These are phyloP conservation scores for Phragmatobia fuliginosa DNA, from an alignment of 2,888 invertebrate species.

Conservation along the genomic window DNA sequence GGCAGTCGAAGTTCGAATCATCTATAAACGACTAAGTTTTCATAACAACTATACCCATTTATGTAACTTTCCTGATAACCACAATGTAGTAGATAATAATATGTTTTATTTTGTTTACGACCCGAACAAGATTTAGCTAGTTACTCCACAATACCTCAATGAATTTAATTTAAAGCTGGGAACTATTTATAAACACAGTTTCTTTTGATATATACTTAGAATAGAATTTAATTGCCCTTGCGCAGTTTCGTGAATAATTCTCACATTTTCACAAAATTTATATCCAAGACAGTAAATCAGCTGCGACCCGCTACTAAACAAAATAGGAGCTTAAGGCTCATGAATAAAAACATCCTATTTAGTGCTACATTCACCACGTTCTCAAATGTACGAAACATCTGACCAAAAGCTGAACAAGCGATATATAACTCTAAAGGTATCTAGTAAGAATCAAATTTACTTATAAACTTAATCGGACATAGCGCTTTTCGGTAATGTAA, in stretches of 20 bases:
- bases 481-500: slow-evolving; percentile 72
- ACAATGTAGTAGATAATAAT: slow-evolving; percentile 21
- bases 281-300: slow-evolving; percentile 83
- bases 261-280: slow-evolving; percentile 79
- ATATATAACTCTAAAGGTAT: slow-evolving; percentile 66
- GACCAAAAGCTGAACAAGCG: slow-evolving; percentile 44
- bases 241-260: slow-evolving; percentile 66
- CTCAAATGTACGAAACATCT: slow-evolving; percentile 66
- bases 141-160: slow-evolving; percentile 7
- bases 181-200: slow-evolving; percentile 33
- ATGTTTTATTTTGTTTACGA: slow-evolving; percentile 18
- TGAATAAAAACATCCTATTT: slow-evolving; percentile 87
- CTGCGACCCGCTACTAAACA: slow-evolving; percentile 81
- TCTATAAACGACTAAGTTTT: too few species aligned
- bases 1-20: too few species aligned
- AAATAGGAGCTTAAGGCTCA: slow-evolving; percentile 82
- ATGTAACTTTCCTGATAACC: slow-evolving; percentile 15
- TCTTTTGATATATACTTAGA: slow-evolving; percentile 40
- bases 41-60: slow-evolving; percentile 15
- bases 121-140: slow-evolving; percentile 9
- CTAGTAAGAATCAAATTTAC: slow-evolving; percentile 70
- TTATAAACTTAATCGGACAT: slow-evolving; percentile 69
- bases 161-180: slow-evolving; percentile 27
- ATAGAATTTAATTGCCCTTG: slow-evolving; percentile 57
- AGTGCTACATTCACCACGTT: slow-evolving; percentile 79